Evolutionary conservation across 2,113 vertebrate genomes (phyloP), one percentile per base, ranked within the genome.

Genomic region (Dinomys branickii): DNA sequence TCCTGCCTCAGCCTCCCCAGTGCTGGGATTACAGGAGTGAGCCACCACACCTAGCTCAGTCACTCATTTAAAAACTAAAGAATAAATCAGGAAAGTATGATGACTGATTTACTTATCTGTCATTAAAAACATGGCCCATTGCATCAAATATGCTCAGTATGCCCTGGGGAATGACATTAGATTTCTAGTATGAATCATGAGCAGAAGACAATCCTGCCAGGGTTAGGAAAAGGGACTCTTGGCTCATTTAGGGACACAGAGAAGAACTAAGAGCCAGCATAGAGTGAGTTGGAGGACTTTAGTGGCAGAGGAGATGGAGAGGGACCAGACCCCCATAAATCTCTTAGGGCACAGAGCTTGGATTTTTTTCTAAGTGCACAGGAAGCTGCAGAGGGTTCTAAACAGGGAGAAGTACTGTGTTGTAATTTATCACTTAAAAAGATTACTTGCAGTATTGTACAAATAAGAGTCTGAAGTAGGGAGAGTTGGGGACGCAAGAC

Each of bases 81-180:
- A 91, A 69, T 65, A 89, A 82, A 90, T 91, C 67, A 95, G 80
- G 75, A 95, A 93, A 52, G 59, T 73, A 85, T 84, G 38, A 44
- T 95, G 84, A 47, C 30, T 80, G 58, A 92, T 96, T 90, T 92
- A 78, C 78, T 96, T 93, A 84, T 84, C 94, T 95, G 56, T 89
- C 61, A 91, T 85, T 38, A n/a, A 94, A 92, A 94, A 75, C 61
- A 58, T n/a, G 19, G 67, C 12, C 20, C 1, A 0, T 67, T 89
- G 3, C 35, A 26, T 86, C 84, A 54, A 20, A 30, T 80, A 63
- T 89, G 38, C 75, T 69, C 22, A 5, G 10, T 75, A 14, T 0
- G 0, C 22, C 71, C 41, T 44, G 84, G 11, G 19, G 91, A 81
- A 82, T 85, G 67, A 91, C 35, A 16, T 94, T 91, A 80, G 44